Conservation (phyloP, 2,888 invertebrate species). For the Drosophila fungiperda region DNA sequence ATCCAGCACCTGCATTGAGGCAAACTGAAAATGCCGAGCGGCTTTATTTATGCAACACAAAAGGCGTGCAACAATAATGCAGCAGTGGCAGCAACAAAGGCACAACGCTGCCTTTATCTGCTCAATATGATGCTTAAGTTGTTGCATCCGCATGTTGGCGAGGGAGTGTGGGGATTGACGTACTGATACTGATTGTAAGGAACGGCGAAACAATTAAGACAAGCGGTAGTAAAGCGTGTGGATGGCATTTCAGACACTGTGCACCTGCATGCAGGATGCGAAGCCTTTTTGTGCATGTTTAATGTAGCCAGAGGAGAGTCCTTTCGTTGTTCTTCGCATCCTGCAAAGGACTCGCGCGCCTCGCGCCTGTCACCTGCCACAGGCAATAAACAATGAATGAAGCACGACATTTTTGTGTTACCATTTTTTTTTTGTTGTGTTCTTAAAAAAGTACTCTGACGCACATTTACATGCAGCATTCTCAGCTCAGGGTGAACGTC, state of each 20-base stretch:
- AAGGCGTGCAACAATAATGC: conserved; percentile 39
- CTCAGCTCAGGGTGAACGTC: conserved; percentile 50
- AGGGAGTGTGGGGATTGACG: conserved; percentile 8
- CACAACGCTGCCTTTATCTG: conserved; percentile 40
- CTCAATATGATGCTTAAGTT: conserved; percentile 60
- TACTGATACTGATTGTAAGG: conserved; percentile 32
- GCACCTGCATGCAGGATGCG: conserved; percentile 31
- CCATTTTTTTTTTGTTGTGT: background rate
- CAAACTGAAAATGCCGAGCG: conserved; percentile 27
- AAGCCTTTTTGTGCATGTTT: conserved; percentile 39
- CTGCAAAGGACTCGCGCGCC: conserved; percentile 19
- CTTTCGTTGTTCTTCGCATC: conserved; percentile 8
- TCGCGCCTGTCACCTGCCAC: conserved; percentile 11
- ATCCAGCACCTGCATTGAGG: conserved; percentile 12
- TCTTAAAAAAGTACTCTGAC: background rate
- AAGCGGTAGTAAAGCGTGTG: conserved; percentile 1
- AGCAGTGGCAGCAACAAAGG: conserved; percentile 33
- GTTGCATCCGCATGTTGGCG: conserved; percentile 32
- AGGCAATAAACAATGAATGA: conserved; percentile 40
- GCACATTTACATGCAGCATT: conserved; percentile 22
- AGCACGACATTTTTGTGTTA: conserved; percentile 35
- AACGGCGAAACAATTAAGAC: conserved; percentile 48
- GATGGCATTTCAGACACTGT: conserved; percentile 11
- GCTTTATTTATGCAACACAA: conserved; percentile 37
- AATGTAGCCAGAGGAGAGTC: conserved; percentile 33